phyloP scores from a whole-genome alignment of 2,113 vertebrate genomes.

The Alectura lathami region DNA sequence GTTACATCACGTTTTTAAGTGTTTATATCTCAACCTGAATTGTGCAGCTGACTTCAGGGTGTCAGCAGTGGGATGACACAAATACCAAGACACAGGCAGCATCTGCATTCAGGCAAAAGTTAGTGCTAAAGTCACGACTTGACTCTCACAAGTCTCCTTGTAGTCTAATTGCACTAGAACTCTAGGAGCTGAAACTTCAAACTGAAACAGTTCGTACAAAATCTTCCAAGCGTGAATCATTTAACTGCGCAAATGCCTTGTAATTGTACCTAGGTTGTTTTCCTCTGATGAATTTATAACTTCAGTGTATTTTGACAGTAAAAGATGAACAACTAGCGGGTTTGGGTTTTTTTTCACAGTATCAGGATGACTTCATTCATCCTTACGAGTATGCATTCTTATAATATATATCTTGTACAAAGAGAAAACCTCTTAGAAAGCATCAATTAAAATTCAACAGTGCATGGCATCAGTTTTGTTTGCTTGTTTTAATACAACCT shows the following conservation, averaged over 20 bases:
- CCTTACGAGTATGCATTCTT: not conserved
- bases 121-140: rapidly evolving
- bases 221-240: not conserved
- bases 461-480: not conserved
- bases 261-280: not conserved
- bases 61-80: not conserved
- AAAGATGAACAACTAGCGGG: not conserved
- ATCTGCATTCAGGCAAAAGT: not conserved
- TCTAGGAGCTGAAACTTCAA: not conserved
- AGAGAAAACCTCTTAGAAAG: not conserved
- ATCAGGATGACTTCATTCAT: not conserved
- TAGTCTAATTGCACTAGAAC: not conserved
- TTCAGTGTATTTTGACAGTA: not conserved
- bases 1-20: not conserved
- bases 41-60: not conserved
- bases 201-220: not conserved
- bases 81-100: rapidly evolving
- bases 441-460: not conserved
- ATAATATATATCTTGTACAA: not conserved
- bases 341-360: too few species aligned
- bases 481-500: not conserved
- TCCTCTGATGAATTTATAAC: not conserved
- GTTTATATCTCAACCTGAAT: not conserved
- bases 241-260: not conserved
- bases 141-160: not conserved